Base-by-base conservation (phyloP, 2,797 vertebrate species). In the Chaunax sp. region DNA sequence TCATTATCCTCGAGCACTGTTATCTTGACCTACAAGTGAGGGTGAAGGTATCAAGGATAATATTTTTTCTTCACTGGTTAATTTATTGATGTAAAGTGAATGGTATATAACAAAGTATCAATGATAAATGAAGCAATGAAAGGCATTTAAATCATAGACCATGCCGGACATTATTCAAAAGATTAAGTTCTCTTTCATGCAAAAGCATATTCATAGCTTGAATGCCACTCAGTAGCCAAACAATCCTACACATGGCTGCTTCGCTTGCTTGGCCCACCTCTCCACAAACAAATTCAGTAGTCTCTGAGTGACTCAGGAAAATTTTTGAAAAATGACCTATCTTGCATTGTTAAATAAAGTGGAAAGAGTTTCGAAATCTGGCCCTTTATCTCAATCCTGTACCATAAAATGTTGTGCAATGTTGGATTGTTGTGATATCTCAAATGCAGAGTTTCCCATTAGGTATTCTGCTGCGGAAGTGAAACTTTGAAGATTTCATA, bases 1-100 rank as follows among this genome's bases (percentile, higher is more conserved):
- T 99, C 96, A 0, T 98, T 99, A 87, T 98, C 97, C 65, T 94
- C 94, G 33, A 98, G 92, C 15, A 96, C 85, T 16, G 93, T 97
- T 88, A 99, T 92, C 83, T 96, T 99, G 69, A 96, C 95, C 96
- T 98, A 72, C 11, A 75, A 87, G 33, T 58, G 40, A 52, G 60
- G 20, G 16, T 1, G 0, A 49, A 59, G 46, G 62, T 16, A 49
- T 5, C 16, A 16, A 18, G 19, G 2, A 35, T 3, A 51, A 13
- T 30, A 30, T 30, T 30, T 35, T 35, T 35, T 35, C 2, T 11
- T 23, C 15, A 26, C 15, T 10, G 23, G 11, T n/a, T 47, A 20
- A 22, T 13, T 23, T 22, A 13, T 18, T 45, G 43, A 47, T 1
- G n/a, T n/a, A n/a, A n/a, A n/a, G n/a, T n/a, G 6, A 20, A 23